phyloP scores from a whole-genome alignment of 1,140 invertebrate genomes.

The Drosophila leontia region DNA sequence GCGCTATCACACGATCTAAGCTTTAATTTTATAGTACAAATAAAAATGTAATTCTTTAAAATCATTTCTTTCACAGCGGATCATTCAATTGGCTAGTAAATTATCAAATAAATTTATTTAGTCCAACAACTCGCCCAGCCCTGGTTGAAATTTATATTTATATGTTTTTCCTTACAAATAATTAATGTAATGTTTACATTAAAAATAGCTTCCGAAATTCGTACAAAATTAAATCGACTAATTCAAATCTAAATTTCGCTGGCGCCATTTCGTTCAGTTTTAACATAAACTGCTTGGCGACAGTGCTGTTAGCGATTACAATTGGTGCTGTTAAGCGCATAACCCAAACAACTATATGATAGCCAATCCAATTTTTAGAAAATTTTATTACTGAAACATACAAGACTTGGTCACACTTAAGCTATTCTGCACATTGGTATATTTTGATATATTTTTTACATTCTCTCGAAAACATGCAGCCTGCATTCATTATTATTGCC shows the following conservation, averaged over 20 bases:
- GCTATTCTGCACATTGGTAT: too few species aligned
- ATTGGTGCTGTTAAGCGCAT: not conserved
- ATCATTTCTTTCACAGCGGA: too few species aligned
- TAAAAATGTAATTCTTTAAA: too few species aligned
- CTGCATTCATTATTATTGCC: too few species aligned
- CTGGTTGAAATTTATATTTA: not conserved
- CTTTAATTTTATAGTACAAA: too few species aligned
- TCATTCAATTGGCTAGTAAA: too few species aligned
- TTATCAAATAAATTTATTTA: not conserved
- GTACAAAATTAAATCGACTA: not conserved
- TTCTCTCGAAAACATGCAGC: too few species aligned
- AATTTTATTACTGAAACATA: too few species aligned
- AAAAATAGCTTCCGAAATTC: not conserved
- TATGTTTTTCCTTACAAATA: not conserved
- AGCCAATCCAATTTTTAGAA: too few species aligned
- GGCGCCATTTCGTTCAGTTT: not conserved
- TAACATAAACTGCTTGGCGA: not conserved
- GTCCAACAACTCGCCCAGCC: not conserved
- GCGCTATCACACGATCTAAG: too few species aligned
- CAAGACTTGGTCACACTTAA: too few species aligned
- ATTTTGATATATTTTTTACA: too few species aligned
- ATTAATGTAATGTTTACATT: not conserved
- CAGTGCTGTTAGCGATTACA: not conserved
- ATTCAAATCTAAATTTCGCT: not conserved
- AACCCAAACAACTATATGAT: not conserved